Evolutionary conservation across 2,888 invertebrate species (phyloP).

Genomic region (Eupithecia subfuscata): DNA sequence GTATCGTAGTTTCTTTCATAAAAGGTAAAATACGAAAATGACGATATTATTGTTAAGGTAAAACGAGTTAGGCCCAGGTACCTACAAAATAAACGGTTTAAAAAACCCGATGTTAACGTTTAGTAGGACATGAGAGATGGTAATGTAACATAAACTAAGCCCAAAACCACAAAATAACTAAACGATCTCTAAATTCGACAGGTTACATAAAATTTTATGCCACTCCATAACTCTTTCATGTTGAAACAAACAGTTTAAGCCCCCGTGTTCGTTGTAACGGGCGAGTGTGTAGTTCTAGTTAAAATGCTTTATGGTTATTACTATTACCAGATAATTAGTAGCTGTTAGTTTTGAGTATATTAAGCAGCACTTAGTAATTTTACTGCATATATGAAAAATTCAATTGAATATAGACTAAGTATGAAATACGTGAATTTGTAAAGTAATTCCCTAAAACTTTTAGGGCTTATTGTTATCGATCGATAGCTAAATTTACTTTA

Average conservation of each 20-base stretch:
- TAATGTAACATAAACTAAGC: conserved; percentile 5
- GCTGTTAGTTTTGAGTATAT: background rate
- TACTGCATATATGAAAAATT: background rate
- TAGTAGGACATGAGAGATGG: background rate
- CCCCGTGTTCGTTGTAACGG: background rate
- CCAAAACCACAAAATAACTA: conserved; percentile 15
- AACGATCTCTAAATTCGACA: conserved; percentile 15
- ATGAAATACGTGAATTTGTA: background rate
- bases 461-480: too few species aligned
- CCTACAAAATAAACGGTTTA: background rate
- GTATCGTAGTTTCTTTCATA: too few species aligned
- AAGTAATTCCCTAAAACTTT: background rate
- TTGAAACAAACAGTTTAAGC: conserved; percentile 23
- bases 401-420: background rate
- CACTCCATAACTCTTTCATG: conserved; percentile 5
- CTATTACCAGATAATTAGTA: background rate
- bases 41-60: too few species aligned
- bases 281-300: conserved; percentile 9
- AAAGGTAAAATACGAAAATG: too few species aligned
- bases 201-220: conserved; percentile 21
- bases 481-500: too few species aligned
- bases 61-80: background rate
- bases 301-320: background rate
- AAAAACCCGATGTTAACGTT: background rate
- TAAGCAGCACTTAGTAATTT: background rate